Evolutionary conservation across 2,113 vertebrate species (phyloP).

Genomic region (Dermatemys mawii): DNA sequence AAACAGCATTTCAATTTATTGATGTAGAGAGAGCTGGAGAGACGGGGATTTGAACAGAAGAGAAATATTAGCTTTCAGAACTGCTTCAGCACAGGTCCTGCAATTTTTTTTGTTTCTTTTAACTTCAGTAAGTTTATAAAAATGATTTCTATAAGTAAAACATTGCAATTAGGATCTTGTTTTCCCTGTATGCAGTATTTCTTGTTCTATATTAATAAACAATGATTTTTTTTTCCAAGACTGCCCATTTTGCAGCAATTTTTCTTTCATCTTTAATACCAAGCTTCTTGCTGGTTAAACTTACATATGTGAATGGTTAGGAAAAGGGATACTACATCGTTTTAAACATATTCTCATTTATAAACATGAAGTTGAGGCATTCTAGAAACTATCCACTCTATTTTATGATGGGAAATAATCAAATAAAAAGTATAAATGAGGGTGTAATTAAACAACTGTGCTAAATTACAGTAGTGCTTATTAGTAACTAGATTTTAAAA

Average conservation of each 20-base stretch:
- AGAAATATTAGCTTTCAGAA: constrained; percentile 65
- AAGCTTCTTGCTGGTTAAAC: constrained; percentile 64
- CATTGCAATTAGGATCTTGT: constrained; percentile 59
- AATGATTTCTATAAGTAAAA: constrained; percentile 77
- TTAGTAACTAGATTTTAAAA: constrained; percentile 99
- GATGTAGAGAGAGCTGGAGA: constrained; percentile 84
- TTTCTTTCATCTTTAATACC: constrained; percentile 51
- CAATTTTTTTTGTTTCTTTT: constrained; percentile 58
- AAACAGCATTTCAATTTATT: constrained; percentile 96
- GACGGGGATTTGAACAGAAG: constrained; percentile 64
- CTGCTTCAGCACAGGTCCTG: constrained; percentile 74
- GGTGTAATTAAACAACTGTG: constrained; percentile 93
- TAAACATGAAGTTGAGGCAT: constrained; percentile 85
- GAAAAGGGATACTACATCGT: constrained; percentile 81
- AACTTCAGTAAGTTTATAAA: constrained; percentile 72
- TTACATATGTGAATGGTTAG: constrained; percentile 66
- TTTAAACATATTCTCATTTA: constrained; percentile 86
- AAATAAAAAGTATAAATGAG: constrained; percentile 88
- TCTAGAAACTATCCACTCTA: constrained; percentile 86
- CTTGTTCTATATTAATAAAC: constrained; percentile 72
- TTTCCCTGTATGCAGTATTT: constrained; percentile 58
- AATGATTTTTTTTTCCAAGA: constrained; percentile 56
- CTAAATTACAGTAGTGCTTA: constrained; percentile 99
- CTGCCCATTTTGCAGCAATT: constrained; percentile 44
- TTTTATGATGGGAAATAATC: constrained; percentile 86